Percentiles rank a stretch among this genome's conserved stretches.
Evolutionary conservation across 2,113 vertebrate species (phyloP).

Genomic region (Silurus meridionalis): DNA sequence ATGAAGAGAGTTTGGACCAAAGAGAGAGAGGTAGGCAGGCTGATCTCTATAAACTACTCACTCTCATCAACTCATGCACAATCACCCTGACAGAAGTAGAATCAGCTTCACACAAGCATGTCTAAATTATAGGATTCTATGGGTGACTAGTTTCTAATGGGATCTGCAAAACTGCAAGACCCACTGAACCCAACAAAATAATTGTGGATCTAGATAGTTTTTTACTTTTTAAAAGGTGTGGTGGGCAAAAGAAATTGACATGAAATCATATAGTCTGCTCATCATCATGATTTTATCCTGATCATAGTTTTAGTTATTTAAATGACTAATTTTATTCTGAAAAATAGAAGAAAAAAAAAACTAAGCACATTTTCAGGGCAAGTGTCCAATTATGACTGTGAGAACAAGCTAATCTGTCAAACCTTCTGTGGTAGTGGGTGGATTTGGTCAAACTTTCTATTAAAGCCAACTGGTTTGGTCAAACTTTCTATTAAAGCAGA

Average conservation of each 20-base stretch:
- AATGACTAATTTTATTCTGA: neutral
- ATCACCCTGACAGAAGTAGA: neutral
- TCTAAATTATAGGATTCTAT: neutral
- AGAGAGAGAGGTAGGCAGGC: slow-evolving; percentile 1
- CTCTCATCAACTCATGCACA: slow-evolving; percentile 5
- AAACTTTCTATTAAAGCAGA: neutral
- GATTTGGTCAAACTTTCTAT: neutral
- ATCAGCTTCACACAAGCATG: neutral
- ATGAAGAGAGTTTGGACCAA: slow-evolving; percentile 33
- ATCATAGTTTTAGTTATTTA: neutral
- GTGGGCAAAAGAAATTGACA: neutral
- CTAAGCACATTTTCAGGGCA: neutral
- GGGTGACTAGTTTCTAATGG: neutral
- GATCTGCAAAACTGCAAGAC: neutral
- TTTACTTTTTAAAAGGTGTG: neutral
- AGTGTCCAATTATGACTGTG: neutral
- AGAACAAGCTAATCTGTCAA: neutral
- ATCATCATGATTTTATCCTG: neutral
- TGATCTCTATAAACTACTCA: neutral
- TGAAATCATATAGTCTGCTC: neutral
- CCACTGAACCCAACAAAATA: neutral
- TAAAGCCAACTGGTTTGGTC: neutral
- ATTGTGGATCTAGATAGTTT: neutral
- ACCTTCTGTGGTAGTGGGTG: neutral
- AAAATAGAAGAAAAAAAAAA: neutral